Percentiles rank a stretch among this genome's conserved stretches.
These are phyloP conservation scores for Vultur gryphus DNA, from an alignment of 2,797 vertebrate species.

Conservation along the genomic window DNA sequence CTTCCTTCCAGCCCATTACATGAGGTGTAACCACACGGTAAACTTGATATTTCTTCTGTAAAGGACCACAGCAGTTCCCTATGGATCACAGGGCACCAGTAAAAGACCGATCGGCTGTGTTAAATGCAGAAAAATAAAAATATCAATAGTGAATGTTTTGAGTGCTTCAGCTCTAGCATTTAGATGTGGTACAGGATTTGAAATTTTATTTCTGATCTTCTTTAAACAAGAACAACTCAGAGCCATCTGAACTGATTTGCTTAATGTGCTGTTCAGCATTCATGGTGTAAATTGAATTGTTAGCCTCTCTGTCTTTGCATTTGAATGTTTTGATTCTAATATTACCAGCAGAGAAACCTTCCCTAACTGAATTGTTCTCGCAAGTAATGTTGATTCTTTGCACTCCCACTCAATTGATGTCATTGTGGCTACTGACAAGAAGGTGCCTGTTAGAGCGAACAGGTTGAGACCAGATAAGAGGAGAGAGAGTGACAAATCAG, in stretches of 20 bases:
- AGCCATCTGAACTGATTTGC: conserved; percentile 51
- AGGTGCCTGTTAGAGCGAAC: conserved; percentile 15
- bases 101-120: neutral
- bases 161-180: neutral
- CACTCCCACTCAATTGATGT: conserved; percentile 52
- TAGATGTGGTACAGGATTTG: neutral
- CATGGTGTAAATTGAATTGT: conserved; percentile 50
- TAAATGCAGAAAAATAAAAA: neutral
- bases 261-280: conserved; percentile 56
- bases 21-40: neutral
- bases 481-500: neutral
- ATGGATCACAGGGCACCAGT: neutral
- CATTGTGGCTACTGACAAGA: conserved; percentile 37
- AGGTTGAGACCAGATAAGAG: neutral
- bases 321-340: conserved; percentile 54
- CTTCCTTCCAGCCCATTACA: neutral
- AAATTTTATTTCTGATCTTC: conserved; percentile 50
- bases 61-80: neutral
- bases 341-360: conserved; percentile 41
- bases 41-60: neutral
- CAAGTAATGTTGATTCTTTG: conserved; percentile 36
- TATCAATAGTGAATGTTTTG: neutral
- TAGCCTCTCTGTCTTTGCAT: conserved; percentile 49
- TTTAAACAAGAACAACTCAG: conserved; percentile 32
- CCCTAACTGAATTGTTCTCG: conserved; percentile 48